Evolutionary conservation across 2,888 invertebrate species (phyloP).

Genomic region (Drosophila flavopinicola): DNA sequence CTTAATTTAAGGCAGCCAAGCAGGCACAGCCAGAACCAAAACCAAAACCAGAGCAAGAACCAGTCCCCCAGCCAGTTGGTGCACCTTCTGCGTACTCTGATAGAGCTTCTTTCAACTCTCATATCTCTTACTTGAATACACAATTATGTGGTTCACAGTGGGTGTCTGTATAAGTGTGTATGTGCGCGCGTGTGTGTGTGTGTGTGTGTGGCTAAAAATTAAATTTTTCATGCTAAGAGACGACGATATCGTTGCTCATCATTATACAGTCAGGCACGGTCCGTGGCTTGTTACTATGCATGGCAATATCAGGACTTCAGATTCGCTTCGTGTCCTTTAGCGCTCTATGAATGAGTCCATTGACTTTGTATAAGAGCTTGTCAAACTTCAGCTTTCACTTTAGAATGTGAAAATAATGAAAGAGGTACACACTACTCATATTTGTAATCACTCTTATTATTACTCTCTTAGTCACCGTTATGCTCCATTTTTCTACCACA

Average conservation of each 20-base stretch:
- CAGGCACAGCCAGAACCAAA: conserved; percentile 11
- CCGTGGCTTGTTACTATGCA: conserved; percentile 65
- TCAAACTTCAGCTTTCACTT: not conserved
- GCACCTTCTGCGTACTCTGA: conserved; percentile 26
- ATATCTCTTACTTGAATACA: conserved; percentile 78
- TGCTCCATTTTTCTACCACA: too few species aligned
- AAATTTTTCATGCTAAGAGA: conserved; percentile 70
- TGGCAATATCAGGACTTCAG: conserved; percentile 63
- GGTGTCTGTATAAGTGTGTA: conserved; percentile 1
- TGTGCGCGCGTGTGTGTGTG: conserved; percentile 13
- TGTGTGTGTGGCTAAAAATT: conserved; percentile 56
- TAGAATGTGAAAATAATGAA: too few species aligned
- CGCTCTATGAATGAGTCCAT: conserved; percentile 9
- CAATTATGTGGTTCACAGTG: conserved; percentile 62
- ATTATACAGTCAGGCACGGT: conserved; percentile 65
- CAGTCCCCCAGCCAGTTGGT: conserved; percentile 8
- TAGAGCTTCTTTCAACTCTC: conserved; percentile 69
- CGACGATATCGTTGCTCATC: conserved; percentile 66
- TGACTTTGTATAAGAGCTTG: not conserved
- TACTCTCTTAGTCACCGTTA: too few species aligned
- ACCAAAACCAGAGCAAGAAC: not conserved
- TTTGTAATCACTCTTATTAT: too few species aligned
- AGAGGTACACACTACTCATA: too few species aligned
- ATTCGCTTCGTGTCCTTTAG: conserved; percentile 46
- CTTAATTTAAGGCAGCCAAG: conserved; percentile 68